Conservation (phyloP, 2,797 vertebrate genomes). For the Kryptopterus vitreolus region DNA sequence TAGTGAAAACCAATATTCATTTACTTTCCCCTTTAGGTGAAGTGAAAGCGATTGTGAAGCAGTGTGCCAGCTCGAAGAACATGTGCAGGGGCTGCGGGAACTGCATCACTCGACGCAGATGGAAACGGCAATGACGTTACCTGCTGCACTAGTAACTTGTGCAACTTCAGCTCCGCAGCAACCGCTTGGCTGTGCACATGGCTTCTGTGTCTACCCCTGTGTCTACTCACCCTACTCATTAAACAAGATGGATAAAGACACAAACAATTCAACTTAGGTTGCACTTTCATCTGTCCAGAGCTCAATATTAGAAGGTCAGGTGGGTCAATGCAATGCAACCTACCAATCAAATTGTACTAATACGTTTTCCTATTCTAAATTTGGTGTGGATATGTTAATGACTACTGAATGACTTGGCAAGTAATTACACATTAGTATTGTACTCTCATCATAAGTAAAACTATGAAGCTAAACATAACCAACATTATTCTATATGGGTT, state of each 20-base stretch:
- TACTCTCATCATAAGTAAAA: not conserved
- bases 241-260: slow-evolving; percentile 23
- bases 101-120: slow-evolving; percentile 30
- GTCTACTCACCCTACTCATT: slow-evolving; percentile 25
- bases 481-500: too few species aligned
- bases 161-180: slow-evolving; percentile 63
- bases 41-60: slow-evolving; percentile 60
- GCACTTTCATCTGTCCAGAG: not conserved
- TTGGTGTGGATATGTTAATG: not conserved
- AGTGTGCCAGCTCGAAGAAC: slow-evolving; percentile 58
- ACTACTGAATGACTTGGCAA: not conserved
- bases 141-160: slow-evolving; percentile 66
- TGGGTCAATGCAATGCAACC: not conserved
- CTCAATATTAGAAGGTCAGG: not conserved
- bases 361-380: not conserved
- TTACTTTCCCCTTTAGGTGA: slow-evolving; percentile 50
- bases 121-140: slow-evolving; percentile 63
- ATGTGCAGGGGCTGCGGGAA: slow-evolving; percentile 50
- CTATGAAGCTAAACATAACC: not conserved
- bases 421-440: too few species aligned
- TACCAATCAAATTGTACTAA: not conserved
- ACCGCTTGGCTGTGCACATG: slow-evolving; percentile 35
- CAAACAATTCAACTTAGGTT: not conserved
- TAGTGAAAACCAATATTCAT: not conserved
- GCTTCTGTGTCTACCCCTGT: slow-evolving; percentile 54